A percentile compares a stretch with the other conserved stretches of the same genome.
Conservation (phyloP, 2,888 invertebrate genomes). For the Oscheius sp. region DNA sequence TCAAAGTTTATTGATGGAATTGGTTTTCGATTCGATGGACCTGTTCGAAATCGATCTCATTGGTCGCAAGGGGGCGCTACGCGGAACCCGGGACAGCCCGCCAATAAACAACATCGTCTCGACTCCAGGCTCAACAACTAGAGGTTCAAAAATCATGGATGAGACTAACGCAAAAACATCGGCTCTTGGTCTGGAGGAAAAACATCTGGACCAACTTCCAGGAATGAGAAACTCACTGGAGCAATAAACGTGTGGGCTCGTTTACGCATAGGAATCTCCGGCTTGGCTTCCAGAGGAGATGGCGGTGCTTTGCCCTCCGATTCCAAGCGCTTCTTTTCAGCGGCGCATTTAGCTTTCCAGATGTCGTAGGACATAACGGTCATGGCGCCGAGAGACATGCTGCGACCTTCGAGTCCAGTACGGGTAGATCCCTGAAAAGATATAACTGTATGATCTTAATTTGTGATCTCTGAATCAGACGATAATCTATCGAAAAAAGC, state of each 20-base stretch:
- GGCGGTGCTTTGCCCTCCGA: slow-evolving; percentile 28
- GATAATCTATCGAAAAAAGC: background rate
- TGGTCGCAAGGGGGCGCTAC: background rate
- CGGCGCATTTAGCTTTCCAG: slow-evolving; percentile 56
- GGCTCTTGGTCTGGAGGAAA: background rate
- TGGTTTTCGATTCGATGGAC: too few relatives aligned
- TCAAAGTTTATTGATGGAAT: too few relatives aligned
- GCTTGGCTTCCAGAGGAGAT: background rate
- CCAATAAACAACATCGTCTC: background rate
- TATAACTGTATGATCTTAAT: background rate
- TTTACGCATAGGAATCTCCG: slow-evolving; percentile 32
- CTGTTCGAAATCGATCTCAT: background rate
- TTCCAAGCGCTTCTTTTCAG: slow-evolving; percentile 48
- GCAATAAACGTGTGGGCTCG: slow-evolving; percentile 49
- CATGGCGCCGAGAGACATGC: slow-evolving; percentile 52
- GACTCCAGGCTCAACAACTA: background rate
- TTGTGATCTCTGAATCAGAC: background rate
- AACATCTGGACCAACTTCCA: background rate
- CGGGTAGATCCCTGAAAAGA: slow-evolving; percentile 10
- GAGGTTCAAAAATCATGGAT: background rate
- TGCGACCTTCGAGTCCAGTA: slow-evolving; percentile 44
- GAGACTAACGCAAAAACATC: background rate
- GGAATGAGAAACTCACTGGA: slow-evolving; percentile 31
- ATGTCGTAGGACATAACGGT: slow-evolving; percentile 61
- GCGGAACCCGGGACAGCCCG: background rate